A percentile compares a stretch with the other conserved stretches of the same genome.
Conservation (phyloP, 2,113 vertebrate genomes). For the Petrocephalus microphthalmus region DNA sequence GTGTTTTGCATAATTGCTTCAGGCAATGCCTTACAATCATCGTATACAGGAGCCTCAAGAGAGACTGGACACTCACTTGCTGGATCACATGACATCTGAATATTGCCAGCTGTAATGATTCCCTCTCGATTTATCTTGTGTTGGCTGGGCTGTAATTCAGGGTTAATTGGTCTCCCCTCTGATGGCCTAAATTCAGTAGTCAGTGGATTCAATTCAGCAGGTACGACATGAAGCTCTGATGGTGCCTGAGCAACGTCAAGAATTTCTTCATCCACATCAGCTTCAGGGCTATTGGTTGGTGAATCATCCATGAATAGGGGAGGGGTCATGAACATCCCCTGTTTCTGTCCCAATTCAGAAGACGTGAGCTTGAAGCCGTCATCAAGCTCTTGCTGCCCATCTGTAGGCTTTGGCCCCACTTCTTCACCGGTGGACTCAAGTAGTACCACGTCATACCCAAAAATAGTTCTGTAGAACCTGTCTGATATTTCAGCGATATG, state of each 20-base stretch:
- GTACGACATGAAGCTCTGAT: conserved; percentile 23
- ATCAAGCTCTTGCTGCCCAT: neutral
- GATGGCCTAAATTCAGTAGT: neutral
- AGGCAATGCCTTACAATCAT: conserved; percentile 5
- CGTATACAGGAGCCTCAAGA: conserved; percentile 4
- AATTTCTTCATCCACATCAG: conserved; percentile 22
- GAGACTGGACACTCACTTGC: conserved; percentile 15
- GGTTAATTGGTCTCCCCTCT: neutral
- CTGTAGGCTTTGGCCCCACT: neutral
- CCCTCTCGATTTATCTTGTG: conserved; percentile 7
- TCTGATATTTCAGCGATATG: conserved; percentile 52
- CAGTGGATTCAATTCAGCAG: neutral
- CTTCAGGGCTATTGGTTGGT: conserved; percentile 5
- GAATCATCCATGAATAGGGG: conserved; percentile 2
- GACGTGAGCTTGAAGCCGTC: too few species aligned
- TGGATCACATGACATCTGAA: conserved; percentile 47
- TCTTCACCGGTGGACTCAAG: conserved; percentile 6
- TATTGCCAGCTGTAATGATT: neutral
- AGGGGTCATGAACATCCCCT: neutral
- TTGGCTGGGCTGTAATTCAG: neutral
- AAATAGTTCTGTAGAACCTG: conserved; percentile 56
- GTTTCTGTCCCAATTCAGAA: conserved; percentile 19
- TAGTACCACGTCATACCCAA: conserved; percentile 44
- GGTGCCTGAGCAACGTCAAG: neutral
- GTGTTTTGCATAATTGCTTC: neutral